Evolutionary conservation across 2,888 invertebrate species (phyloP).

Genomic region (Hypsopygia costalis): DNA sequence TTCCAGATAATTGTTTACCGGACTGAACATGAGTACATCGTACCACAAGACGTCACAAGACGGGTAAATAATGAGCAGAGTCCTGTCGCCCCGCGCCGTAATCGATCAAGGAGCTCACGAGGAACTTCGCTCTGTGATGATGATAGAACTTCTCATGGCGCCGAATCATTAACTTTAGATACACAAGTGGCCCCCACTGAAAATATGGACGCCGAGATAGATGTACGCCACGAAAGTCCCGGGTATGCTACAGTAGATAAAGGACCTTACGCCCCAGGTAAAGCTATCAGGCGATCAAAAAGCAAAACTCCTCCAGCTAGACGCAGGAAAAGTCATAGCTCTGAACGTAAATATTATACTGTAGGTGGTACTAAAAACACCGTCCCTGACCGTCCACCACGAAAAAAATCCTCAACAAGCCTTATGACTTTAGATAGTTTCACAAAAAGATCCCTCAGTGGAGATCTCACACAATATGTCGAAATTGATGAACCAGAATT

Average conservation of each 20-base stretch:
- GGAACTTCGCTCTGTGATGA: conserved; percentile 83
- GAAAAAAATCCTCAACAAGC: conserved; percentile 81
- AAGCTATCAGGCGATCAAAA: conserved; percentile 76
- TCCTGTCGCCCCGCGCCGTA: conserved; percentile 77
- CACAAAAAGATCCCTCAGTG: conserved; percentile 56
- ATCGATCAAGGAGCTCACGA: conserved; percentile 76
- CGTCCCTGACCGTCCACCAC: conserved; percentile 83
- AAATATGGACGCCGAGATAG: conserved; percentile 52
- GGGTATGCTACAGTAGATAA: conserved; percentile 91
- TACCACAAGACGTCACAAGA: conserved; percentile 75
- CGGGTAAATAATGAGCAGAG: conserved; percentile 68
- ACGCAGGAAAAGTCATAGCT: conserved; percentile 69
- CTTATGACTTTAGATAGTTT: conserved; percentile 76
- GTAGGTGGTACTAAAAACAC: conserved; percentile 67
- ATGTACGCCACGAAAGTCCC: conserved; percentile 70
- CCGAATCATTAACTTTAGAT: conserved; percentile 83
- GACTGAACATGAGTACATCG: conserved; percentile 83
- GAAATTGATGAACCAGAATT: conserved; percentile 81
- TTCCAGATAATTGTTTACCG: conserved; percentile 84
- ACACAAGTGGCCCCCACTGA: conserved; percentile 52
- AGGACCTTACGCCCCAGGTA: conserved; percentile 82
- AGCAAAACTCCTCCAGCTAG: conserved; percentile 73
- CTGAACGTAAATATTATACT: conserved; percentile 85
- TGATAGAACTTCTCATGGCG: conserved; percentile 86
- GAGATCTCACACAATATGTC: conserved; percentile 79